Conservation (phyloP, 2,797 vertebrate genomes). For the Capromys pilorides region DNA sequence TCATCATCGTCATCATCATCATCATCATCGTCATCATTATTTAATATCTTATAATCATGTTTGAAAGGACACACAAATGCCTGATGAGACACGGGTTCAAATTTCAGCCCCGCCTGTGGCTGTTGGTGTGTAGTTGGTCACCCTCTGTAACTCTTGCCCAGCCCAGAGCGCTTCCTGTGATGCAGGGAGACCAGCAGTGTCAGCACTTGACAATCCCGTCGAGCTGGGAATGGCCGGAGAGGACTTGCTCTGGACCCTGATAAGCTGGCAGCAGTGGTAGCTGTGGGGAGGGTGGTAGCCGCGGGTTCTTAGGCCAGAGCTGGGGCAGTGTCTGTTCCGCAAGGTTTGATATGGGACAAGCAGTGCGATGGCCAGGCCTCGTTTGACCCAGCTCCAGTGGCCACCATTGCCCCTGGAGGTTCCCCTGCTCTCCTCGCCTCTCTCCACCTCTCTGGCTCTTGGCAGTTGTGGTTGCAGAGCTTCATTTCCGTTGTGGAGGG, state of each 20-base stretch:
- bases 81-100: neutral
- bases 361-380: neutral
- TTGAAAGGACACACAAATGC: neutral
- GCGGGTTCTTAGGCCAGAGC: neutral
- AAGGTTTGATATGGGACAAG: neutral
- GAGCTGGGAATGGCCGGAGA: neutral
- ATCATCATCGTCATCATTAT: neutral
- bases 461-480: neutral
- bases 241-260: neutral
- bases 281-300: neutral
- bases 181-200: neutral
- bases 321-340: neutral
- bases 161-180: neutral
- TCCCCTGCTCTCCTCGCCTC: neutral
- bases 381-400: neutral
- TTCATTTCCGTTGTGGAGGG: slow-evolving; percentile 11
- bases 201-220: neutral
- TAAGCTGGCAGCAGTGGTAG: neutral
- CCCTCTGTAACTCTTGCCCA: neutral
- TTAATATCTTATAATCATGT: neutral
- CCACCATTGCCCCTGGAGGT: neutral
- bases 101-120: neutral
- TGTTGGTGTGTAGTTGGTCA: neutral
- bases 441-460: neutral
- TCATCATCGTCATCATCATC: neutral